Percentiles rank a stretch among this genome's conserved stretches.
Evolutionary conservation across 2,113 vertebrate species (phyloP).

Genomic region (Diadophis punctatus): DNA sequence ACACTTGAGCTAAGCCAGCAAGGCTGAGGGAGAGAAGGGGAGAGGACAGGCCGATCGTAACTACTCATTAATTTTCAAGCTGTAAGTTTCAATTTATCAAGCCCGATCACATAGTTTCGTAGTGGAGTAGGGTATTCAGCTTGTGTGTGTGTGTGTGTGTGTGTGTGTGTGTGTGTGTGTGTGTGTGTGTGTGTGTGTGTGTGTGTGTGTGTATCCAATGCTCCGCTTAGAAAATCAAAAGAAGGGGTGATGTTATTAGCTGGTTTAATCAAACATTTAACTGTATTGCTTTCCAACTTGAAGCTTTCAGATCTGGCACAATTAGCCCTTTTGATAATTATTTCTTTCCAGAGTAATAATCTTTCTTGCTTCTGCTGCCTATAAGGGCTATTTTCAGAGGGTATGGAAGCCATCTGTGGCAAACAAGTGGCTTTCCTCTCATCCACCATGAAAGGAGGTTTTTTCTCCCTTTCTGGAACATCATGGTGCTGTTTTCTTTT

Average conservation of each 20-base stretch:
- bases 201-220: background rate
- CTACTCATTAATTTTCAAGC: too few relatives aligned
- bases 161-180: too few relatives aligned
- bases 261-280: background rate
- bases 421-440: background rate
- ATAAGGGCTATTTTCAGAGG: background rate
- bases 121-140: too few relatives aligned
- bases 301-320: background rate
- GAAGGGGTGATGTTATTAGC: background rate
- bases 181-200: too few relatives aligned
- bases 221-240: background rate
- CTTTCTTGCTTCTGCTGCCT: background rate
- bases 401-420: background rate
- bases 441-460: background rate
- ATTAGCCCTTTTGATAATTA: background rate
- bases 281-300: background rate
- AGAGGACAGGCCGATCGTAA: too few relatives aligned
- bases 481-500: background rate
- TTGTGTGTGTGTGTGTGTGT: too few relatives aligned
- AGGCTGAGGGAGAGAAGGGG: too few relatives aligned
- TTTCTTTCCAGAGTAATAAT: background rate
- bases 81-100: too few relatives aligned
- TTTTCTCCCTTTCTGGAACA: background rate
- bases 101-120: too few relatives aligned
- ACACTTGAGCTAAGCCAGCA: too few relatives aligned